These are phyloP conservation scores for Lophura nycthemera DNA, from an alignment of 2,113 vertebrate species.

Conservation along the genomic window DNA sequence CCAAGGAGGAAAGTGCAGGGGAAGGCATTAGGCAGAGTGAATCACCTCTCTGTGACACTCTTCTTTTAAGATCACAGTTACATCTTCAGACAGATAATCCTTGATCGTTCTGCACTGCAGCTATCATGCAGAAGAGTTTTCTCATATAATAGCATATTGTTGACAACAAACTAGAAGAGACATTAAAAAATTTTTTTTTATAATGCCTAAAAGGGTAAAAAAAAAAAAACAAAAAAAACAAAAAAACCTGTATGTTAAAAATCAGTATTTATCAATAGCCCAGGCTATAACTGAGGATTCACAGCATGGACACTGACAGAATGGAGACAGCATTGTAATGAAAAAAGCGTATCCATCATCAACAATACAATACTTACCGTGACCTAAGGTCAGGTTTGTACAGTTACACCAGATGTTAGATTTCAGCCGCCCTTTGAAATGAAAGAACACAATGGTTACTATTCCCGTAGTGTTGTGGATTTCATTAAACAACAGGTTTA, in stretches of 20 bases:
- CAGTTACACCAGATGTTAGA: constrained; percentile 67
- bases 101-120: constrained; percentile 15
- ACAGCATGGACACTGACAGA: constrained; percentile 68
- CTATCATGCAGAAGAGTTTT: constrained; percentile 59
- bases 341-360: constrained; percentile 73
- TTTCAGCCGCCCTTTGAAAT: constrained; percentile 56
- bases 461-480: constrained; percentile 61
- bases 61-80: constrained; percentile 48
- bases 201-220: constrained; percentile 18
- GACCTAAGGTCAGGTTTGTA: constrained; percentile 62
- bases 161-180: constrained; percentile 55
- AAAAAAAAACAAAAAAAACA: background rate
- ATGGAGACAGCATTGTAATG: constrained; percentile 70
- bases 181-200: background rate
- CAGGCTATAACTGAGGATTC: constrained; percentile 43
- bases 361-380: constrained; percentile 65
- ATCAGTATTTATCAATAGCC: constrained; percentile 72
- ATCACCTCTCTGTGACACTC: constrained; percentile 31
- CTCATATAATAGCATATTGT: constrained; percentile 57
- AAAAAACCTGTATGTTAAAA: constrained; percentile 21
- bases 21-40: background rate
- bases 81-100: constrained; percentile 8
- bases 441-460: constrained; percentile 60
- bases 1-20: constrained; percentile 37
- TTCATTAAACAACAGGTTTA: constrained; percentile 70